Conservation (phyloP, 2,888 invertebrate genomes). For the Endomychus coccineus region DNA sequence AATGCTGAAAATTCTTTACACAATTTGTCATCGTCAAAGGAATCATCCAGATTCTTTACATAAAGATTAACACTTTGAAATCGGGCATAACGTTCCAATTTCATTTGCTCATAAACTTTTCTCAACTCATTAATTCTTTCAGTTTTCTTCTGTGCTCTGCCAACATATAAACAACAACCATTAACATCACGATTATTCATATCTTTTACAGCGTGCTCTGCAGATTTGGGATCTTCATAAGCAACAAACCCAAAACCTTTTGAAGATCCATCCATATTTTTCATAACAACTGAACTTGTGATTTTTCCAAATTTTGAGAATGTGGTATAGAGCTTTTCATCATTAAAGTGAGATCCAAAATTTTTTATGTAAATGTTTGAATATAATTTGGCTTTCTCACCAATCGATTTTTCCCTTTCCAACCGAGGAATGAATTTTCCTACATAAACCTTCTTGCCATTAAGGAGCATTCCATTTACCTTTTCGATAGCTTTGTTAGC, state of each 20-base stretch:
- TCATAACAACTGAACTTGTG: constrained; percentile 88
- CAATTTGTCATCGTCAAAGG: constrained; percentile 58
- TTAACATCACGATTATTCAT: constrained; percentile 81
- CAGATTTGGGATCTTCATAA: constrained; percentile 91
- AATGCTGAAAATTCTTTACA: constrained; percentile 57
- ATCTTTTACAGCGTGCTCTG: constrained; percentile 86
- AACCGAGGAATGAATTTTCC: constrained; percentile 96
- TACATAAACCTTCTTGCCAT: constrained; percentile 96
- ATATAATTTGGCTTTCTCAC: constrained; percentile 90
- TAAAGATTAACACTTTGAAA: constrained; percentile 63
- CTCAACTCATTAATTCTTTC: constrained; percentile 95
- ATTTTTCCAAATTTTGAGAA: constrained; percentile 89
- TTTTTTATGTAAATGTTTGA: constrained; percentile 99
- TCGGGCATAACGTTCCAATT: constrained; percentile 76
- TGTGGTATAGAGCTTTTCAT: constrained; percentile 81
- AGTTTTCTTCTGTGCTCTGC: constrained; percentile 96
- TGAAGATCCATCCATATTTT: constrained; percentile 82
- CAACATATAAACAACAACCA: constrained; percentile 78
- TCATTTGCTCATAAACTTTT: constrained; percentile 89
- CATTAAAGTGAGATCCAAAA: constrained; percentile 86
- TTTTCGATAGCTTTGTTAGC: constrained; percentile 96
- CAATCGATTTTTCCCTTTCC: constrained; percentile 93
- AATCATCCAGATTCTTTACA: constrained; percentile 65
- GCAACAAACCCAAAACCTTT: constrained; percentile 99
- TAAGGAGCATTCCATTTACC: constrained; percentile 97